These are phyloP conservation scores for Ganaspis brasiliensis DNA, from an alignment of 2,888 invertebrate genomes.

Conservation along the genomic window DNA sequence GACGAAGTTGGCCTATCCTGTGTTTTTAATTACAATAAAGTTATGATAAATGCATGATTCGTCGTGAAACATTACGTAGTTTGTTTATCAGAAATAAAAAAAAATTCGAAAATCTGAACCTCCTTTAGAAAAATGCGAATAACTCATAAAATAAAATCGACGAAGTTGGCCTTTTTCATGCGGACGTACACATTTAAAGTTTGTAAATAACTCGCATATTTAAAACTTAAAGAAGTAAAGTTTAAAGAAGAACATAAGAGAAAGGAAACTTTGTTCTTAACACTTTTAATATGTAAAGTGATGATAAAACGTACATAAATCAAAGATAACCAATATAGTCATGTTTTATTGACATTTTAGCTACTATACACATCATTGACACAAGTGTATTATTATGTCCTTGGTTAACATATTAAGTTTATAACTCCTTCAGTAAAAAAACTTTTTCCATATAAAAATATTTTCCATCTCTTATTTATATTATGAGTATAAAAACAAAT, in stretches of 20 bases:
- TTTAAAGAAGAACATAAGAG: background rate
- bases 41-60: no score
- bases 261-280: slow-evolving; percentile 17
- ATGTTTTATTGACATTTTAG: slow-evolving; percentile 20
- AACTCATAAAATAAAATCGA: no score
- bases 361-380: slow-evolving; percentile 11
- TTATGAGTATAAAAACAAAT: background rate
- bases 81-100: no score
- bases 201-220: background rate
- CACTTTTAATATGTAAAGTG: slow-evolving; percentile 16
- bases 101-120: no score
- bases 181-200: no score
- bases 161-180: no score
- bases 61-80: no score
- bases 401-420: slow-evolving; percentile 10
- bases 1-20: no score
- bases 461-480: slow-evolving; percentile 7
- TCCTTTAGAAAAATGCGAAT: no score
- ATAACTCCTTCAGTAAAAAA: slow-evolving; percentile 4
- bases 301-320: slow-evolving; percentile 4
- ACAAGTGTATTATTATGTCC: slow-evolving; percentile 20
- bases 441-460: slow-evolving; percentile 8
- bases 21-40: no score
- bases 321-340: slow-evolving; percentile 18
- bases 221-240: background rate